Percentiles rank a stretch among this genome's conserved stretches.
These are phyloP conservation scores for Accipiter virgatus DNA, from an alignment of 2,113 vertebrate genomes.

Conservation along the genomic window DNA sequence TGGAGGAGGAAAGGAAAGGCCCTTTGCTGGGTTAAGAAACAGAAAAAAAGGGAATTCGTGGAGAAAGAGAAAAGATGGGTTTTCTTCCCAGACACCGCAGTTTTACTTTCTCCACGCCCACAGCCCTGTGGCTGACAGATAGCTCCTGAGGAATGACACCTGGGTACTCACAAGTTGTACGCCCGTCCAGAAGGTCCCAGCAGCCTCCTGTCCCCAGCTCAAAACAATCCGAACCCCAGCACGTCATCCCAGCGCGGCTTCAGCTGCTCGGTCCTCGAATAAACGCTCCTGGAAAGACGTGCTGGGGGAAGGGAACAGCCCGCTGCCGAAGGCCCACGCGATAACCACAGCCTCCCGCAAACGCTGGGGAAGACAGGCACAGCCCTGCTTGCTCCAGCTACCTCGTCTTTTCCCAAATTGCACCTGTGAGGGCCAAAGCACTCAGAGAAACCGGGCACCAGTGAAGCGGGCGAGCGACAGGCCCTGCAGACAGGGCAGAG, in stretches of 20 bases:
- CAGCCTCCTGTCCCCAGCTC: neutral
- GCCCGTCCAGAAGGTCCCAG: neutral
- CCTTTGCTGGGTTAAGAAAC: neutral
- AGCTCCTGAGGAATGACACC: neutral
- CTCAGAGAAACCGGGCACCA: neutral
- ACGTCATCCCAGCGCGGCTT: neutral
- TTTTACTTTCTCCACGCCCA: neutral
- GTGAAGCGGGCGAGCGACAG: fast-evolving
- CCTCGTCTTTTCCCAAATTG: neutral
- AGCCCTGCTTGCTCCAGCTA: neutral
- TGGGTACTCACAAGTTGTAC: neutral
- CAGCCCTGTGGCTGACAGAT: neutral
- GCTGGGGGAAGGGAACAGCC: neutral
- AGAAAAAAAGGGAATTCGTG: neutral
- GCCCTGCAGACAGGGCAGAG: neutral
- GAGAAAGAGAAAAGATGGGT: neutral
- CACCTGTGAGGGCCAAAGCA: neutral
- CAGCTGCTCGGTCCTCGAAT: neutral
- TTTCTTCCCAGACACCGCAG: neutral
- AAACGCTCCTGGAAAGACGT: fast-evolving
- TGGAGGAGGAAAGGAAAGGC: neutral
- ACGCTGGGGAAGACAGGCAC: neutral
- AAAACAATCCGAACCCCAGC: neutral
- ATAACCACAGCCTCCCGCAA: neutral
- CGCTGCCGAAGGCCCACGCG: fast-evolving